A percentile compares a stretch with the other conserved stretches of the same genome.
These are phyloP conservation scores for Tigriopus japonicus DNA, from an alignment of 1,140 invertebrate genomes.

Conservation along the genomic window DNA sequence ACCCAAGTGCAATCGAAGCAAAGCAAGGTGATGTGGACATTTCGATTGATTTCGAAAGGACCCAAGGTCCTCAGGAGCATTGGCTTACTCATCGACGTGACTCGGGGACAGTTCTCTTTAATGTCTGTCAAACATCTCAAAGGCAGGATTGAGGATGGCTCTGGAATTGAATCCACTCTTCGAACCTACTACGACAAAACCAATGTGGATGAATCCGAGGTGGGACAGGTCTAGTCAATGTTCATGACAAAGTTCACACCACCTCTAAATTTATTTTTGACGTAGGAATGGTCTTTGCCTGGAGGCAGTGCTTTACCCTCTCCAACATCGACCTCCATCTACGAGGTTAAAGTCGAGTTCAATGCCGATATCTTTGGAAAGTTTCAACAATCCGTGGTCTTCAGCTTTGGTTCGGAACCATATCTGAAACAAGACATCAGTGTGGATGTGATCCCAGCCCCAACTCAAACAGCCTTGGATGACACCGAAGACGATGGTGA, in stretches of 20 bases:
- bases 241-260: too few relatives aligned
- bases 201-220: too few relatives aligned
- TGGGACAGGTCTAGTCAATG: too few relatives aligned
- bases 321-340: slow-evolving; percentile 18
- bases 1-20: slow-evolving; percentile 16
- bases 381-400: slow-evolving; percentile 55
- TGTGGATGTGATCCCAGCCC: slow-evolving; percentile 49
- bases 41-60: too few relatives aligned
- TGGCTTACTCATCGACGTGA: too few relatives aligned
- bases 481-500: slow-evolving; percentile 22
- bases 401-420: slow-evolving; percentile 52
- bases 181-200: too few relatives aligned
- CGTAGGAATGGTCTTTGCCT: too few relatives aligned
- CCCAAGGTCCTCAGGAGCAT: too few relatives aligned
- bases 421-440: slow-evolving; percentile 45
- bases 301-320: background rate
- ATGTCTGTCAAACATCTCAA: too few relatives aligned
- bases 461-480: slow-evolving; percentile 45
- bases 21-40: background rate
- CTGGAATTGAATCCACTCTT: background rate
- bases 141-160: too few relatives aligned
- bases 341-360: slow-evolving; percentile 46
- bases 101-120: too few relatives aligned
- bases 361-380: slow-evolving; percentile 54
- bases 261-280: too few relatives aligned